phyloP scores from a whole-genome alignment of 2,113 vertebrate genomes.

The Pelmatolapia mariae region DNA sequence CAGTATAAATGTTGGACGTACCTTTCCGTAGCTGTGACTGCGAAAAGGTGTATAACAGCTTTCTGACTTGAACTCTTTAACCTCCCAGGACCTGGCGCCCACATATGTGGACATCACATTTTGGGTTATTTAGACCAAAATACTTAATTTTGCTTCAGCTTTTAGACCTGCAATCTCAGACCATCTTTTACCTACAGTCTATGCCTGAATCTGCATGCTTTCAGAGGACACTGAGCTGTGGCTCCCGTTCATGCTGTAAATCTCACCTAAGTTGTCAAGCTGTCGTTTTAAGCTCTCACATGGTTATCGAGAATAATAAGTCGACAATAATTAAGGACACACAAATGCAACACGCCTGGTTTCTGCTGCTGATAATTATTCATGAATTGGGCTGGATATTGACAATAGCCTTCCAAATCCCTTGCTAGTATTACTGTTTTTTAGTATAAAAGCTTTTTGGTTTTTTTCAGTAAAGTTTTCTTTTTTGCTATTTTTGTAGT shows the following conservation, averaged over 20 bases:
- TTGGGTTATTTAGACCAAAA: not conserved
- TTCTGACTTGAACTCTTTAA: not conserved
- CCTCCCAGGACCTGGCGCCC: not conserved
- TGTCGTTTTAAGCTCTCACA: not conserved
- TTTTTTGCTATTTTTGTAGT: not conserved
- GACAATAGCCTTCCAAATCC: not conserved
- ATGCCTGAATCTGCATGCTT: not conserved
- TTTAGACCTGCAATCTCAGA: not conserved
- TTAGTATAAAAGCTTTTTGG: not conserved
- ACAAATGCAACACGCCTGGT: not conserved
- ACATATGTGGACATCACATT: not conserved
- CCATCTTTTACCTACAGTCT: not conserved
- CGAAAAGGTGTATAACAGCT: not conserved
- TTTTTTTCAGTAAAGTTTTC: fast-evolving
- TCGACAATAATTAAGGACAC: fast-evolving
- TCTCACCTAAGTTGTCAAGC: not conserved
- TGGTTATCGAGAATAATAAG: not conserved
- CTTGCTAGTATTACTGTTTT: not conserved
- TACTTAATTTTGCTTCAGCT: not conserved
- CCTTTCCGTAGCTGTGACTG: fast-evolving
- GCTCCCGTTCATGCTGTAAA: not conserved
- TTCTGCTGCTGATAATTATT: not conserved
- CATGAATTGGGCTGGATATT: fast-evolving
- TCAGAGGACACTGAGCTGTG: not conserved
- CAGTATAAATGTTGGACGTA: not conserved